Evolutionary conservation across 2,797 vertebrate genomes (phyloP), one percentile per base, ranked within the genome.

Genomic region (Fistularia commersonii): DNA sequence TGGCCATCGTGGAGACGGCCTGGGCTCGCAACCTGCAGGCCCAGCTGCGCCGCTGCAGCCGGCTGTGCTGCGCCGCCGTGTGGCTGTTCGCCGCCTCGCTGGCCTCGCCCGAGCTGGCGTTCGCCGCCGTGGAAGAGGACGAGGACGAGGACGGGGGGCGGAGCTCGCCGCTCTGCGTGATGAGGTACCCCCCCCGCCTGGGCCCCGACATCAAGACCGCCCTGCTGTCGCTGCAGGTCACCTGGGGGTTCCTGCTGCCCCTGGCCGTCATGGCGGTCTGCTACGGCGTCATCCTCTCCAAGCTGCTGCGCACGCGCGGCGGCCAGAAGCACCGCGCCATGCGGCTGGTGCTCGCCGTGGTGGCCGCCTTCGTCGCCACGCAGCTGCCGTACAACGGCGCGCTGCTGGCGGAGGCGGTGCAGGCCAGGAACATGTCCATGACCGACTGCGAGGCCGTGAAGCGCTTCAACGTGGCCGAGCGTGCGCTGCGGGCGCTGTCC

Each of bases 261-360:
- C 80, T 94, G 5, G 1, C 87, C 12, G 80, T 95, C 72, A 95
- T 97, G 89, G 60, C 75, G 1, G 88, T 88, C 77, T 97, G 94
- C 72, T 97, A 97, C 0, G 9, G 89, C 14, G 54, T 90, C 55
- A 92, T 95, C 47, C 78, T 92, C 8, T 79, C 81, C 56, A 93
- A 86, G 8, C 86, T 98, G 52, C 76, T 91, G n/a, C 88, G 83
- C 51, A 88, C 91, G 3, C 90, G 83, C 55, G 92, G 53, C 78
- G 94, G 92, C 1, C 83, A 92, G 66, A 96, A 92, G 77, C 92
- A 93, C 81, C 93, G 90, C 53, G 92, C 94, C 0, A 79, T 97
- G 62, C 91, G 85, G 2, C 92, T 96, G 54, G 92, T 94, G 69
- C 45, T 88, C 59, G 76, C 69, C 0, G 91, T 96, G 23, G 86